A percentile compares a stretch with the other conserved stretches of the same genome.
phyloP scores from a whole-genome alignment of 2,797 vertebrate species.

The Limosa lapponica region DNA sequence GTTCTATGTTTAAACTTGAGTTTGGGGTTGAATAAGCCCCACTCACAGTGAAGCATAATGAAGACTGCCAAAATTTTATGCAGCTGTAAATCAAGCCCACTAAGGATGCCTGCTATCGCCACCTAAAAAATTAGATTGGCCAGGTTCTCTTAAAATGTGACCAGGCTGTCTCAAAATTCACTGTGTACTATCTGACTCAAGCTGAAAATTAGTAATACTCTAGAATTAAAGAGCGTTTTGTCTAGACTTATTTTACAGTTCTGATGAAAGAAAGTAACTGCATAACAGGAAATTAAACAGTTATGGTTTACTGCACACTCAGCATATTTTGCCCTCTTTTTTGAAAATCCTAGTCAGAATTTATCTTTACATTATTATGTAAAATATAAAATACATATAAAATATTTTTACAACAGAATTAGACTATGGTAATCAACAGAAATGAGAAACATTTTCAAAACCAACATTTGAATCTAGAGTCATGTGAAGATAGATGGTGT shows the following conservation, averaged over 20 bases:
- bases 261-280: background rate
- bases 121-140: background rate
- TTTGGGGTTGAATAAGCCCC: background rate
- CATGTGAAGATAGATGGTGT: background rate
- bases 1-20: background rate
- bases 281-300: background rate
- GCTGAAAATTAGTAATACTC: background rate
- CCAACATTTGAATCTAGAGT: background rate
- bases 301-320: background rate
- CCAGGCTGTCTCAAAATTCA: background rate
- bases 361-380: background rate
- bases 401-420: background rate
- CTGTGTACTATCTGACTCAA: background rate
- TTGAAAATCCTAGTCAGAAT: accelerated
- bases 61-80: background rate
- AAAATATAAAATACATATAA: background rate
- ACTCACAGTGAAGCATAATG: background rate
- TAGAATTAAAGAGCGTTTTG: background rate
- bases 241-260: background rate
- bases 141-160: conserved; percentile 1
- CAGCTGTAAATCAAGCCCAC: background rate
- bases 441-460: background rate
- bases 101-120: background rate
- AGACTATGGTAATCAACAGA: background rate
- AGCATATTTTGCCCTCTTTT: background rate